Base-by-base conservation (phyloP, 2,888 invertebrate genomes). In the Drosophila paranaensis region DNA sequence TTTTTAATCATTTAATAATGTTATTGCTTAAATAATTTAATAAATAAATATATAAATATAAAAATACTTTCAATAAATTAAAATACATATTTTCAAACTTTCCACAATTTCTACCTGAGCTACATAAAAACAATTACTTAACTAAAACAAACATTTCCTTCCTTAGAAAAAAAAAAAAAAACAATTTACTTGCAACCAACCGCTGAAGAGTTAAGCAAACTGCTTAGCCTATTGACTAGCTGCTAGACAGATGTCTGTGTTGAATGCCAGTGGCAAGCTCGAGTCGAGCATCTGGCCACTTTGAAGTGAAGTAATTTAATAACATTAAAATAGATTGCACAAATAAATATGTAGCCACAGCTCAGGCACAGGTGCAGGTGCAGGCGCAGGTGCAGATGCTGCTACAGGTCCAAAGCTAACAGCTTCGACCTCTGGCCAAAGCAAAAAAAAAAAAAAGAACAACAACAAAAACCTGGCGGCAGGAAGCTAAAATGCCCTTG, bases 401-500 rank as follows among this genome's bases (percentile, higher is more conserved):
- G 39, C 6, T 39, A 11, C 62, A 56, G n/a, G 57, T 39, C 27
- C 14, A 25, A 16, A 10, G 56, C 30, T 43, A 30, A 33, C n/a
- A 33, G 40, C 43, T 25, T 14, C 14, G 25, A 27, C 40, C 39
- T 33, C 3, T n/a, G 25, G 27, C 40, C 43, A 64, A 56, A 35
- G 43, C 43, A 64, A 56, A 35, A 60, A 27, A 51, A 25, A 43
- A 9, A 68, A 58, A 14, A 16, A 27, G 39, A 46, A 11, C 13
- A 33, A 20, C 20, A 20, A 20, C 20, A 42, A n/a, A 27, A 42
- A 16, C 8, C 10, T 30, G 33, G 13, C n/a, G 58, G 25, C n/a
- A 27, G 60, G 14, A n/a, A 40, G 37, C 61, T 48, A 51, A 89
- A 90, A 84, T 81, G 71, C 60, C 75, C 79, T 71, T 86, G 81